Evolutionary conservation across 2,113 vertebrate genomes (phyloP).

Genomic region (Pitta sordida): DNA sequence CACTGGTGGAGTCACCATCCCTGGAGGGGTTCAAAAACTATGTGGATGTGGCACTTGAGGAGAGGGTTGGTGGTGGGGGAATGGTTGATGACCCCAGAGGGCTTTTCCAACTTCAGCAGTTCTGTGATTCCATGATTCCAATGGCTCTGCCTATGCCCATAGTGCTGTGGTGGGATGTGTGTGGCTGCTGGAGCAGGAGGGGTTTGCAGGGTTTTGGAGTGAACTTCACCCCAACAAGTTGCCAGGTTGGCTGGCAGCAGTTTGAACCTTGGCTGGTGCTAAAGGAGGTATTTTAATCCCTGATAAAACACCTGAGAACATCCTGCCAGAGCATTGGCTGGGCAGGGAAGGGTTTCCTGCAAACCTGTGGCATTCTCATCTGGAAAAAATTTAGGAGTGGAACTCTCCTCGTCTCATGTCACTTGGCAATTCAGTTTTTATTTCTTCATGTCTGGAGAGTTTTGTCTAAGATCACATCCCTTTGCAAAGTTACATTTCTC

Average conservation of each 20-base stretch:
- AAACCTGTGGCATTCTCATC: background rate
- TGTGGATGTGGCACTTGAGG: background rate
- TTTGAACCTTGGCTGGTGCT: background rate
- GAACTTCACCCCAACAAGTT: fast-evolving
- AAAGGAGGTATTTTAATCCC: background rate
- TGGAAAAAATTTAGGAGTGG: background rate
- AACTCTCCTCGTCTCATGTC: background rate
- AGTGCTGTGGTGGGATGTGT: background rate
- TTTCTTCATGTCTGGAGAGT: background rate
- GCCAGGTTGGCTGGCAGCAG: background rate
- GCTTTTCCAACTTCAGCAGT: background rate
- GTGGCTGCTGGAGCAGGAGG: background rate
- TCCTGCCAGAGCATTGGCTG: background rate
- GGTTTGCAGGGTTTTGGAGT: background rate
- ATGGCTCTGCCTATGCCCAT: fast-evolving
- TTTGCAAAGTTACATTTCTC: slow-evolving; percentile 9
- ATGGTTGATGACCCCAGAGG: background rate
- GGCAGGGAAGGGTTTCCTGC: background rate
- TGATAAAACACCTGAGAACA: background rate
- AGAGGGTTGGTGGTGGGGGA: background rate
- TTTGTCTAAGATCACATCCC: background rate
- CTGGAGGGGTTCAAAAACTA: background rate
- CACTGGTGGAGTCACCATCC: background rate
- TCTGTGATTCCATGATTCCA: background rate
- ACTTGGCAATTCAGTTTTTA: background rate